These are phyloP conservation scores for Drosophila multiciliata DNA, from an alignment of 2,888 invertebrate species.

Conservation along the genomic window DNA sequence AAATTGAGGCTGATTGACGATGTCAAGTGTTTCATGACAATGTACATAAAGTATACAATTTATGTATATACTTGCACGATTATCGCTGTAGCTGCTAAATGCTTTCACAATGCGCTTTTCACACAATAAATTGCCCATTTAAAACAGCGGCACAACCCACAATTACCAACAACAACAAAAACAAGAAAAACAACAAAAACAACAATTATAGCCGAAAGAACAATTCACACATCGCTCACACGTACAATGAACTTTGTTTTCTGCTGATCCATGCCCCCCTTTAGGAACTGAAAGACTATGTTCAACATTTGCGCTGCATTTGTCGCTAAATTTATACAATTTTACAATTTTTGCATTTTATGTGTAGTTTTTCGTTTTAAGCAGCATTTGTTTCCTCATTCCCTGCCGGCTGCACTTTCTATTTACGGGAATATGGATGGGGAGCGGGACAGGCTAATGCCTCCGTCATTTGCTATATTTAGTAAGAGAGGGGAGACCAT, in stretches of 20 bases:
- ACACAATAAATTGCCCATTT: conserved; percentile 71
- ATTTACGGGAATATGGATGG: background rate
- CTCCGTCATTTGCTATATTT: conserved; percentile 52
- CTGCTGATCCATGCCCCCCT: background rate
- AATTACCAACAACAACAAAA: conserved; percentile 21
- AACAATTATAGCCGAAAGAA: background rate
- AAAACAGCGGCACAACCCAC: conserved; percentile 47
- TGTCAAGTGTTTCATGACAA: conserved; percentile 72
- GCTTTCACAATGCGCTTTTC: conserved; percentile 66
- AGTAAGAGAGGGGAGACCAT: conserved; percentile 18
- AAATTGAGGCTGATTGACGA: conserved; percentile 74
- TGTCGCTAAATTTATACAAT: conserved; percentile 71
- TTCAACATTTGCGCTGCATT: conserved; percentile 58
- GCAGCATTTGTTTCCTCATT: conserved; percentile 75
- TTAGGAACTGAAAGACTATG: conserved; percentile 17
- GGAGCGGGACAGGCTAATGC: background rate
- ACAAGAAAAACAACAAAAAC: conserved; percentile 12
- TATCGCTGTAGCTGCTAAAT: conserved; percentile 49
- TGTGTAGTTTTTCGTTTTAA: conserved; percentile 25
- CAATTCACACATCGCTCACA: conserved; percentile 46
- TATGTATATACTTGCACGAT: conserved; percentile 11
- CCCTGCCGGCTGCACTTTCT: conserved; percentile 55
- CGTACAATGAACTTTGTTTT: conserved; percentile 75
- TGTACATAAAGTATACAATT: conserved; percentile 8
- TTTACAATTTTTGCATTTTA: conserved; percentile 49